Conservation (phyloP, 53 echinoderm and acorn worm species). For the Glandiceps talaboti region DNA sequence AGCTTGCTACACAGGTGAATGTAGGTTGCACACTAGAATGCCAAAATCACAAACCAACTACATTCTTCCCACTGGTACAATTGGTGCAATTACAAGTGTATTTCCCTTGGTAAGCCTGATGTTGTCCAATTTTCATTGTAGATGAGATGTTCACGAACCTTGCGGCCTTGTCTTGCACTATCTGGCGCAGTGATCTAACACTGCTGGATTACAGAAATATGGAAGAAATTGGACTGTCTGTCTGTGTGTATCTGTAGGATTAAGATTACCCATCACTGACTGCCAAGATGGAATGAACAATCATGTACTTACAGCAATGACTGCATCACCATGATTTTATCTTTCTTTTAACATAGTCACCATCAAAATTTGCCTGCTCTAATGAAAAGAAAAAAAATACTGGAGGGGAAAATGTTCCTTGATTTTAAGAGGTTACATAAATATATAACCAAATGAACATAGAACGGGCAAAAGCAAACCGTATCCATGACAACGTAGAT, state of each 20-base stretch:
- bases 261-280: background rate
- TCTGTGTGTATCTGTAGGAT: background rate
- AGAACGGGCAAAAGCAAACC: background rate
- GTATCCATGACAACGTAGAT: background rate
- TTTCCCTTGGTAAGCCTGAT: background rate
- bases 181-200: background rate
- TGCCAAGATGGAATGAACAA: background rate
- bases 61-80: background rate
- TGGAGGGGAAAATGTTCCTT: too few relatives aligned
- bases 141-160: background rate
- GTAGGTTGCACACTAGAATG: too few relatives aligned
- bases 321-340: too few relatives aligned
- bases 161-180: background rate
- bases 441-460: too few relatives aligned
- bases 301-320: background rate
- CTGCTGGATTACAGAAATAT: background rate
- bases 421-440: too few relatives aligned
- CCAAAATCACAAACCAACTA: too few relatives aligned
- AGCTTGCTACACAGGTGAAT: too few relatives aligned
- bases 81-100: background rate
- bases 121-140: background rate
- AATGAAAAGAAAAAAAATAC: too few relatives aligned
- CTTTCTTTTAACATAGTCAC: too few relatives aligned
- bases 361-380: too few relatives aligned
- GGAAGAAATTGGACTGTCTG: background rate